These are phyloP conservation scores for Dascillus cervinus DNA, from an alignment of 2,888 invertebrate genomes.

Conservation along the genomic window DNA sequence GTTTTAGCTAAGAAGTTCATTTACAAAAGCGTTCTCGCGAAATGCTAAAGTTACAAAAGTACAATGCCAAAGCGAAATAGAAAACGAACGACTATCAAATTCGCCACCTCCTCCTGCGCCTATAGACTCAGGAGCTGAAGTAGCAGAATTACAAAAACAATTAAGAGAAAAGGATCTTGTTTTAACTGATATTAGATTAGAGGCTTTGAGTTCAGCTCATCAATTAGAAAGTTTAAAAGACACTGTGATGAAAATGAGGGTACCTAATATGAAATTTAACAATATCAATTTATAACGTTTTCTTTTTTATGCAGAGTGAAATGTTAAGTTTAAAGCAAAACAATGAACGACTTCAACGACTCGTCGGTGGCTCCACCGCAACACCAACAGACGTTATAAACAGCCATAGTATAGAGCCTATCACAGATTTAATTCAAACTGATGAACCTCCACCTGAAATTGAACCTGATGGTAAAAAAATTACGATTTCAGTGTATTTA, in stretches of 20 bases:
- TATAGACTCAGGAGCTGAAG: conserved; percentile 48
- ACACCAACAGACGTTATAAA: conserved; percentile 31
- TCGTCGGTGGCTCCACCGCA: conserved; percentile 51
- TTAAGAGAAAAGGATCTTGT: conserved; percentile 93
- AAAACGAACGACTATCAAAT: conserved; percentile 44
- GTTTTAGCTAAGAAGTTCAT: conserved; percentile 80
- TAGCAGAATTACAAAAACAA: conserved; percentile 84
- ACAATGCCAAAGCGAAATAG: conserved; percentile 39
- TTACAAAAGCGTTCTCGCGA: conserved; percentile 93
- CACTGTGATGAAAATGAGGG: conserved; percentile 94
- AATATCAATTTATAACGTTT: conserved; percentile 14
- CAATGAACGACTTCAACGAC: conserved; percentile 85
- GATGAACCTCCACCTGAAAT: conserved; percentile 37
- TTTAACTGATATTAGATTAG: conserved; percentile 90
- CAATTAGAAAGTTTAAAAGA: conserved; percentile 95
- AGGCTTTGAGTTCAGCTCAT: conserved; percentile 94
- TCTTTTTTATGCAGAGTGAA: conserved; percentile 67
- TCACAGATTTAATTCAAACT: conserved; percentile 38
- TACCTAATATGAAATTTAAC: conserved; percentile 42
- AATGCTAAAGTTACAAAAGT: conserved; percentile 70
- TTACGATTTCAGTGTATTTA: conserved; percentile 80
- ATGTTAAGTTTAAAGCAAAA: conserved; percentile 96
- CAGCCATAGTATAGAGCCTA: conserved; percentile 37
- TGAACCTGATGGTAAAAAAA: conserved; percentile 71
- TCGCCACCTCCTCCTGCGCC: conserved; percentile 30